Percentiles rank a stretch among this genome's conserved stretches.
Conservation (phyloP, 53 echinoderm and acorn worm genomes). For the Arbacia lixula region DNA sequence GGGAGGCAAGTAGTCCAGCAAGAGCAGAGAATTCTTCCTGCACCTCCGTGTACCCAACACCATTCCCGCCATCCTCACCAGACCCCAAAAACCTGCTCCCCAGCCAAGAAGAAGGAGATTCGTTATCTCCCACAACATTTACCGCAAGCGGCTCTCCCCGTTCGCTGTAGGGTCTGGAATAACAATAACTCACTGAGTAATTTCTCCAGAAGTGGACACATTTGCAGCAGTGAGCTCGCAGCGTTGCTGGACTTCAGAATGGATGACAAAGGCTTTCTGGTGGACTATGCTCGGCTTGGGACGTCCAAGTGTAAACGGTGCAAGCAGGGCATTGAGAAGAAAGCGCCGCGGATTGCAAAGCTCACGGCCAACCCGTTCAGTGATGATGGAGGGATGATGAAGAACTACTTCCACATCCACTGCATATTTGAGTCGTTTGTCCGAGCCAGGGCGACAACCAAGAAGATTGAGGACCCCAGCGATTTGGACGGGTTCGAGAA, state of each 20-base stretch:
- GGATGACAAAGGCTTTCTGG: slow-evolving; percentile 83
- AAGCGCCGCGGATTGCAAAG: slow-evolving; percentile 89
- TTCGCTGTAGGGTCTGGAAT: too few relatives aligned
- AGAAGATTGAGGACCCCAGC: slow-evolving; percentile 91
- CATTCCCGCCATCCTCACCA: too few relatives aligned
- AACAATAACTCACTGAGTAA: too few relatives aligned
- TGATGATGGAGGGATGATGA: slow-evolving; percentile 93
- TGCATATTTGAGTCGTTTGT: slow-evolving; percentile 92
- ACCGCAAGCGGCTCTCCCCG: too few relatives aligned
- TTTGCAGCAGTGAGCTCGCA: too few relatives aligned
- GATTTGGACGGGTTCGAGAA: slow-evolving; percentile 86
- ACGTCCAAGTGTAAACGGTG: slow-evolving; percentile 98
- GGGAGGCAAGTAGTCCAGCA: not conserved
- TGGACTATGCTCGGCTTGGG: slow-evolving; percentile 92
- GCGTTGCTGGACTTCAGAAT: too few relatives aligned
- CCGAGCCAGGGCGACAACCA: slow-evolving; percentile 84
- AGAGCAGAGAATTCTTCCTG: too few relatives aligned
- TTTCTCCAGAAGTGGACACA: too few relatives aligned
- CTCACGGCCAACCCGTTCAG: slow-evolving; percentile 89
- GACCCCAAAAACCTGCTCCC: too few relatives aligned
- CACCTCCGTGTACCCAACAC: too few relatives aligned
- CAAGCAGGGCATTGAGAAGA: slow-evolving; percentile 95
- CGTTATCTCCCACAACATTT: too few relatives aligned
- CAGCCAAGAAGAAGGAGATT: too few relatives aligned
- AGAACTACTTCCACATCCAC: slow-evolving; percentile 89